phyloP scores from a whole-genome alignment of 2,888 invertebrate species.

The Thumatha senex region DNA sequence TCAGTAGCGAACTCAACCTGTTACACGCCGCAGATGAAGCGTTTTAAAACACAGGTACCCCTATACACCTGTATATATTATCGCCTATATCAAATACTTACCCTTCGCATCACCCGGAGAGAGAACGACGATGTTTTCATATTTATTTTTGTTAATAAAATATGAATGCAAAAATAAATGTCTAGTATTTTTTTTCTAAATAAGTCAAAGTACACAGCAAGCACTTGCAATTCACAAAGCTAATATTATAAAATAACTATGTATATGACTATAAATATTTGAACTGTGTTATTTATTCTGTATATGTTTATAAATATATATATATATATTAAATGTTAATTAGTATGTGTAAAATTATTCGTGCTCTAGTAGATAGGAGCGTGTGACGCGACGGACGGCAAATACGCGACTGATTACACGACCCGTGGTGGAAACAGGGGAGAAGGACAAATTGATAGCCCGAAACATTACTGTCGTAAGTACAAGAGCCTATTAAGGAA shows the following conservation, averaged over 20 bases:
- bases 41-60: slow-evolving; percentile 9
- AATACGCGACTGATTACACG: slow-evolving; percentile 76
- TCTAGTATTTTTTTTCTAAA: slow-evolving; percentile 7
- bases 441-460: slow-evolving; percentile 67
- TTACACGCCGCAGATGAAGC: slow-evolving; percentile 38
- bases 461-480: slow-evolving; percentile 46
- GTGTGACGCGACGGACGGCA: slow-evolving; percentile 73
- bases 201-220: slow-evolving; percentile 28
- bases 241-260: slow-evolving; percentile 19
- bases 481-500: slow-evolving; percentile 27
- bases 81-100: slow-evolving; percentile 66
- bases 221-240: slow-evolving; percentile 35
- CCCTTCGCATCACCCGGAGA: slow-evolving; percentile 90
- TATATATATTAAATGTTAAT: slow-evolving; percentile 32
- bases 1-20: slow-evolving; percentile 50
- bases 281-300: slow-evolving; percentile 17
- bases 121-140: slow-evolving; percentile 92
- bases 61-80: slow-evolving; percentile 8
- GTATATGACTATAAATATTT: slow-evolving; percentile 21
- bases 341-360: slow-evolving; percentile 37
- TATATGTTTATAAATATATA: slow-evolving; percentile 27
- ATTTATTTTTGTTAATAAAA: slow-evolving; percentile 65
- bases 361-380: slow-evolving; percentile 42
- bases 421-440: slow-evolving; percentile 70
- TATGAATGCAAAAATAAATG: slow-evolving; percentile 25